These are phyloP conservation scores for Indicator maculatus DNA, from an alignment of 2,113 vertebrate species.

Conservation along the genomic window DNA sequence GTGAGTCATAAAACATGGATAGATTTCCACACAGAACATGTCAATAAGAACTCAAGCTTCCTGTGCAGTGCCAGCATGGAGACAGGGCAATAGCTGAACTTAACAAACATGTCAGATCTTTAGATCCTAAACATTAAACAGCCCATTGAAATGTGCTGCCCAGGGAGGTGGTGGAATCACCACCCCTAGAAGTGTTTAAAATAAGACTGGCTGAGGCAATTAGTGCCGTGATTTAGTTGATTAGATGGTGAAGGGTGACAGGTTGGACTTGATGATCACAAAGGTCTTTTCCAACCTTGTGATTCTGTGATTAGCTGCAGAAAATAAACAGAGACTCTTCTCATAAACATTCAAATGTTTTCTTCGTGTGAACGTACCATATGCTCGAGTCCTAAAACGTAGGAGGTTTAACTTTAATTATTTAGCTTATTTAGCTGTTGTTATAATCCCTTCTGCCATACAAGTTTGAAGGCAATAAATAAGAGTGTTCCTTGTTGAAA, in stretches of 20 bases:
- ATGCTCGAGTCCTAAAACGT: constrained; percentile 47
- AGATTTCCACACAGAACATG: background rate
- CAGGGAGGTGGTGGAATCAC: no score
- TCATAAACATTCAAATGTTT: constrained; percentile 33
- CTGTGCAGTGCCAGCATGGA: background rate
- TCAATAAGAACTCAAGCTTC: background rate
- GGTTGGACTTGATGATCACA: no score
- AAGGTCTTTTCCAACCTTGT: no score
- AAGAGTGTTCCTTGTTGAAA: background rate
- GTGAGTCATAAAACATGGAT: background rate
- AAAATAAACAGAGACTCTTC: background rate
- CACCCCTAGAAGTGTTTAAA: no score
- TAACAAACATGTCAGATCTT: background rate
- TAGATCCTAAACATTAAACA: background rate
- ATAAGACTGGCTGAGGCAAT: no score
- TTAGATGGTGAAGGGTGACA: no score
- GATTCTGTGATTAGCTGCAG: background rate
- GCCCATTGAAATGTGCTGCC: no score
- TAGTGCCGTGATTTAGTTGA: no score
- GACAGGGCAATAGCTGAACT: background rate
- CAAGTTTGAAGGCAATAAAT: constrained; percentile 23
- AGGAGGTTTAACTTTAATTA: constrained; percentile 52
- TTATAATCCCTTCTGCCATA: background rate
- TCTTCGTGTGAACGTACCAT: constrained; percentile 53
- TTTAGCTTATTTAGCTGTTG: constrained; percentile 49